Evolutionary conservation across 2,113 vertebrate species (phyloP), one percentile per base, ranked within the genome.

Genomic region (Grallaria varia): DNA sequence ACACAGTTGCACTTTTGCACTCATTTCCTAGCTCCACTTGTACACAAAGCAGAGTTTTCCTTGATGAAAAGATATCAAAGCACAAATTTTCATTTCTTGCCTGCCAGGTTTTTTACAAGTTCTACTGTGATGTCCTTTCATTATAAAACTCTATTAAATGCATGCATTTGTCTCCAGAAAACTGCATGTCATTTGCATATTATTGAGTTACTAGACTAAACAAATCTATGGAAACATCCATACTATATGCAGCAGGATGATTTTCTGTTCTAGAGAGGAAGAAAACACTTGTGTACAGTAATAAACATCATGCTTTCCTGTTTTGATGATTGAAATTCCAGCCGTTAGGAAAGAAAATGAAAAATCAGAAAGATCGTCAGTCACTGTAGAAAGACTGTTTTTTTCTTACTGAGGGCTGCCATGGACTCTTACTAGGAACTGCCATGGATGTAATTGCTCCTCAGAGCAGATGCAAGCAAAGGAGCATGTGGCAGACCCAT

Each of bases 321-420:
- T 47, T 18, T 27, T 49, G 40, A 0, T 67, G 47, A 63, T 37
- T 71, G 16, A 89, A 67, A 89, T 84, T 31, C 3, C 66, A 78
- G 28, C 6, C 33, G 62, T 22, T 56, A 69, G 18, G 14, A 42
- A 72, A 66, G n/a, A 62, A 75, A 91, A 80, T 7, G 22, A 59
- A 81, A 59, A 79, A 60, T 5, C 35, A 69, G 30, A n/a, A 74
- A 49, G 20, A 52, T 4, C 20, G 45, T 10, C 10, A 58, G 62
- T n/a, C 19, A 14, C 4, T 6, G 8, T 0, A 47, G 42, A 67
- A 74, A 0, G 5, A 21, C 18, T 53, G 18, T n/a, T 22, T 40
- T 30, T 58, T 59, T 56, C 67, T 53, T 67, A 56, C 33, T 44
- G 23, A 63, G 59, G 14, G 6, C 21, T 84, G 37, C 21, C 25